Evolutionary conservation across 64 coral and sea anemone genomes (phyloP).

Genomic region (Pachyseris speciosa): DNA sequence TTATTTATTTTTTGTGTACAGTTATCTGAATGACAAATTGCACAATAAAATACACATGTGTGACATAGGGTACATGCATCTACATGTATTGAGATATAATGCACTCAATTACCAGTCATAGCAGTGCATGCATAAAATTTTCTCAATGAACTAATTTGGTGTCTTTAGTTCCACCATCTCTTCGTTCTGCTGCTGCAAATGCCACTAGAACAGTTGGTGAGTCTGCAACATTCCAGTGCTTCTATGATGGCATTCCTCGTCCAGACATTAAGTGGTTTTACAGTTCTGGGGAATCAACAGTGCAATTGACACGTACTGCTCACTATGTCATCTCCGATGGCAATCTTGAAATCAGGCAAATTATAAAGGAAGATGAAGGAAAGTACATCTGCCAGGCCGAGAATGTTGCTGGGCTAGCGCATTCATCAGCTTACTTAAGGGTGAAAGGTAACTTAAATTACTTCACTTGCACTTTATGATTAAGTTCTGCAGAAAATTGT

Average conservation of each 20-base stretch:
- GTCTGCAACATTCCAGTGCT: constrained; percentile 57
- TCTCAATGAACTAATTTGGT: not conserved
- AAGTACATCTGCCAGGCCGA: constrained; percentile 72
- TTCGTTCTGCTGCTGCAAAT: constrained; percentile 53
- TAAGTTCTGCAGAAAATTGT: no score
- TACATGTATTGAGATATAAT: no score
- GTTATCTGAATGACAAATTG: no score
- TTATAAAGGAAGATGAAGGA: constrained; percentile 72
- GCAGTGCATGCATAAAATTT: no score
- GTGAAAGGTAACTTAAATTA: constrained; percentile 85
- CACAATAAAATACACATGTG: no score
- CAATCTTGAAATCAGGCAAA: constrained; percentile 59
- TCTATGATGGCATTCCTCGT: constrained; percentile 69
- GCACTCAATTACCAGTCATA: no score
- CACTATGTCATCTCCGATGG: constrained; percentile 47
- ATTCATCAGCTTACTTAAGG: constrained; percentile 60
- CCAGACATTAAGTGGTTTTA: constrained; percentile 72
- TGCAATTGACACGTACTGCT: constrained; percentile 19
- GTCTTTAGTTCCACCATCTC: constrained; percentile 73
- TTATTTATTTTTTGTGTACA: no score
- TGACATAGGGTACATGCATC: no score
- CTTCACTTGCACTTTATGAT: no score
- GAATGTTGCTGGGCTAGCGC: constrained; percentile 74
- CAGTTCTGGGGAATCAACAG: constrained; percentile 13
- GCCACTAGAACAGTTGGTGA: constrained; percentile 76